Evolutionary conservation across 2,888 invertebrate genomes (phyloP).

Genomic region (Scaeva pyrastri): DNA sequence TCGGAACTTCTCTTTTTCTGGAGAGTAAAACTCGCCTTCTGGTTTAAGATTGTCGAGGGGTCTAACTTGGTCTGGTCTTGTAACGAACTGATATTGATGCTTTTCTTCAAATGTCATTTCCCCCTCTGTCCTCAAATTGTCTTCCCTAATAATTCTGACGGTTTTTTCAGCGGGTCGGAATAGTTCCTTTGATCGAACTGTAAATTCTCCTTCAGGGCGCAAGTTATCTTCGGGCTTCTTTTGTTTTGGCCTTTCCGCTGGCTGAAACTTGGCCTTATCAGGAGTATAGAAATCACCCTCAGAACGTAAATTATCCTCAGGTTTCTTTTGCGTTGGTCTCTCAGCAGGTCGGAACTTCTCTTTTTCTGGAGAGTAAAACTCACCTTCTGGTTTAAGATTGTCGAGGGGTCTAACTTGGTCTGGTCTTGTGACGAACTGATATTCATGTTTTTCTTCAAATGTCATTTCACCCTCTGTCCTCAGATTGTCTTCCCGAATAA

Average conservation of each 20-base stretch:
- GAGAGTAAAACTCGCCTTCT: conserved; percentile 84
- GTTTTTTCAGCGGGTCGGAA: conserved; percentile 84
- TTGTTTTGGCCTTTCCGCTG: too few species aligned
- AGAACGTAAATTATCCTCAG: too few species aligned
- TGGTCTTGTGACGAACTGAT: conserved; percentile 84
- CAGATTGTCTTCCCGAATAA: conserved; percentile 84
- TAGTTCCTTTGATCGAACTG: conserved; percentile 78
- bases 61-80: conserved; percentile 85
- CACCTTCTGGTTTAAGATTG: conserved; percentile 83
- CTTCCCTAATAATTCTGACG: conserved; percentile 84
- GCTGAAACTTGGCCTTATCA: too few species aligned
- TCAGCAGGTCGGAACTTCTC: too few species aligned
- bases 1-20: conserved; percentile 81
- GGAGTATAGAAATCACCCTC: too few species aligned
- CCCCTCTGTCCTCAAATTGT: conserved; percentile 86
- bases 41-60: conserved; percentile 85
- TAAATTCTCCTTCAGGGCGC: conserved; percentile 85
- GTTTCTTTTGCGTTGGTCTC: too few species aligned
- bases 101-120: conserved; percentile 79
- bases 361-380: too few species aligned
- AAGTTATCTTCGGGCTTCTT: too few species aligned
- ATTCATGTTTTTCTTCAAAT: conserved; percentile 84
- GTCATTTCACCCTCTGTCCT: conserved; percentile 86
- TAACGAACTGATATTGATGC: conserved; percentile 83
- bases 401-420: conserved; percentile 84